phyloP scores from a whole-genome alignment of 1,140 invertebrate species.

The Lutraria rhynchaena region DNA sequence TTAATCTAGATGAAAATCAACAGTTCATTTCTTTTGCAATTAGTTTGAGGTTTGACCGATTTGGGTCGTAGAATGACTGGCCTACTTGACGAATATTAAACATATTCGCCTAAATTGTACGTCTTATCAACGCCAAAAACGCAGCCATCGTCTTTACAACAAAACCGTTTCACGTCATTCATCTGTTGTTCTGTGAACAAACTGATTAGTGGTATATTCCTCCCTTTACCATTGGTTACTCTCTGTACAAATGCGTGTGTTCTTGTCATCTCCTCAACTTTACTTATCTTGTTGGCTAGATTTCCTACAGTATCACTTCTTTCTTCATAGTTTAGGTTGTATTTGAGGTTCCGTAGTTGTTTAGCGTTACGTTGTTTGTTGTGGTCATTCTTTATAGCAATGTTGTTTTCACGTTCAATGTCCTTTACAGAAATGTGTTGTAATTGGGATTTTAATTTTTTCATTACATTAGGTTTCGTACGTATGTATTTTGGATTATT shows the following conservation, averaged over 20 bases:
- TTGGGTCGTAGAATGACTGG: too few species aligned
- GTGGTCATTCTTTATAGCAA: neutral
- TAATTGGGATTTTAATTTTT: too few species aligned
- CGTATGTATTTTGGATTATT: too few species aligned
- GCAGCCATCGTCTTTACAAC: neutral
- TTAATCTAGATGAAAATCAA: too few species aligned
- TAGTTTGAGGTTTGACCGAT: too few species aligned
- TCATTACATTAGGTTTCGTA: too few species aligned
- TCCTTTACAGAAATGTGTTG: too few species aligned
- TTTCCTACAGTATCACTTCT: neutral
- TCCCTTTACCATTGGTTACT: neutral
- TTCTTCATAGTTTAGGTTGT: too few species aligned
- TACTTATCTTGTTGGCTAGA: neutral
- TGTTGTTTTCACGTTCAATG: neutral
- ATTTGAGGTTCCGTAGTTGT: neutral
- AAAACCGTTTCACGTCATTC: neutral
- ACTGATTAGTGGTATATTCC: neutral
- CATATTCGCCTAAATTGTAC: neutral
- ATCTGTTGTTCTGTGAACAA: neutral
- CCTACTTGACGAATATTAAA: too few species aligned
- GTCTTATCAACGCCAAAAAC: neutral
- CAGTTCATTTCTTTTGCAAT: too few species aligned
- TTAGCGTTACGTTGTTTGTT: slow-evolving; percentile 1
- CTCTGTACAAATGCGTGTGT: neutral
- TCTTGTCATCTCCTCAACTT: slow-evolving; percentile 5